A percentile compares a stretch with the other conserved stretches of the same genome.
These are phyloP conservation scores for Melipona beecheii DNA, from an alignment of 2,888 invertebrate genomes.

Conservation along the genomic window DNA sequence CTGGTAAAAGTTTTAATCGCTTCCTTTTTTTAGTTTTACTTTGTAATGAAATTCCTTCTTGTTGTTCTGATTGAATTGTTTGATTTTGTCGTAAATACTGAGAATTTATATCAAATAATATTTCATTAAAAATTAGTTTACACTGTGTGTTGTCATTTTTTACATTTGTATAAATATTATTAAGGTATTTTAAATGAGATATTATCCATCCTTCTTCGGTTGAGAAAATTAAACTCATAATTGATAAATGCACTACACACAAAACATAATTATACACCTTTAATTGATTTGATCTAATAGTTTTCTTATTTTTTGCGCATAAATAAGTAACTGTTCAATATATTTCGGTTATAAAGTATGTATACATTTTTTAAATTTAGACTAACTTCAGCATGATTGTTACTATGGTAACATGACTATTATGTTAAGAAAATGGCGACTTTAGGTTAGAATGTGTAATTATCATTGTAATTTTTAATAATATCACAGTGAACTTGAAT, in stretches of 20 bases:
- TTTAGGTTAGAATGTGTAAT: conserved; percentile 19
- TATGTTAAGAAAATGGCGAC: conserved; percentile 17
- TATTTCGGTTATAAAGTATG: background rate
- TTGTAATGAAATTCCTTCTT: conserved; percentile 65
- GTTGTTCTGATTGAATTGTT: conserved; percentile 45
- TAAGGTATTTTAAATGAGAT: conserved; percentile 85
- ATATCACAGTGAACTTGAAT: too few relatives aligned
- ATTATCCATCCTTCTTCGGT: conserved; percentile 84
- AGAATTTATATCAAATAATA: conserved; percentile 84
- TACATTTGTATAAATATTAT: conserved; percentile 83
- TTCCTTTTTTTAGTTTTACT: conserved; percentile 79
- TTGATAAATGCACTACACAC: conserved; percentile 11
- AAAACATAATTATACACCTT: conserved; percentile 5
- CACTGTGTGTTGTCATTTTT: conserved; percentile 63
- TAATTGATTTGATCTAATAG: background rate
- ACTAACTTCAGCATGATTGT: conserved; percentile 9
- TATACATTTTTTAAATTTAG: background rate
- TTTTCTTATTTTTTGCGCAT: background rate
- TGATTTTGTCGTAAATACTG: conserved; percentile 83
- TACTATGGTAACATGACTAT: conserved; percentile 24
- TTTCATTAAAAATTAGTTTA: conserved; percentile 79
- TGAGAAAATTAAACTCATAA: conserved; percentile 84
- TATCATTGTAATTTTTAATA: background rate
- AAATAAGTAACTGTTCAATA: background rate
- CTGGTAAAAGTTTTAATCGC: conserved; percentile 63